Evolutionary conservation across 2,888 invertebrate genomes (phyloP).

Genomic region (Aphidoletes aphidimyza): DNA sequence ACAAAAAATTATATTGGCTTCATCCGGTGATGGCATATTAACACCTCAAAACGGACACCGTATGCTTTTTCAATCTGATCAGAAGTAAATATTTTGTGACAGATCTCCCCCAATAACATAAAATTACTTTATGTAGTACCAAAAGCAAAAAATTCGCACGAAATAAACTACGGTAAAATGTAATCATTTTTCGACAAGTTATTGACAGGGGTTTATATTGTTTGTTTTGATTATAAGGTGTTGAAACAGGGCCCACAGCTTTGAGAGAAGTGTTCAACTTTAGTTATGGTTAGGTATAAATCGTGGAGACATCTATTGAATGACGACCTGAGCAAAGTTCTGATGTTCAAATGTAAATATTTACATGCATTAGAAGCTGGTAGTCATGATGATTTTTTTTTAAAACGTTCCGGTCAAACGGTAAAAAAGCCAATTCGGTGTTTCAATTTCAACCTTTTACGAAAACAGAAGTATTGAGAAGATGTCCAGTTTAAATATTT

Average conservation of each 20-base stretch:
- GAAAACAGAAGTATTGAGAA: too few species aligned
- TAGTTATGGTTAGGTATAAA: too few species aligned
- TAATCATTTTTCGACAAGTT: slow-evolving; percentile 46
- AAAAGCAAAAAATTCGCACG: background rate
- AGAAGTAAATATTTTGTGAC: background rate
- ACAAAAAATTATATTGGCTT: background rate
- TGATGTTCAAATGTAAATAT: too few species aligned
- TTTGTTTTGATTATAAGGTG: slow-evolving; percentile 13
- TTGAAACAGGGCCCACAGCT: slow-evolving; percentile 28
- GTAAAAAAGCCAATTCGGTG: too few species aligned
- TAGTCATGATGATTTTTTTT: too few species aligned
- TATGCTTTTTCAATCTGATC: background rate
- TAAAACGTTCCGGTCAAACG: too few species aligned
- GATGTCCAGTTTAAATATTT: slow-evolving; percentile 35
- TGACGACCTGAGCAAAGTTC: too few species aligned
- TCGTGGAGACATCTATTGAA: too few species aligned
- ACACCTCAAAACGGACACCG: background rate
- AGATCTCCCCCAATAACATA: background rate
- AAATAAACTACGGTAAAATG: slow-evolving; percentile 10
- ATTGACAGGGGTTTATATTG: slow-evolving; percentile 40
- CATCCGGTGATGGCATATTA: background rate
- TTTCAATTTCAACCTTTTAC: background rate
- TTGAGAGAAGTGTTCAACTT: too few species aligned
- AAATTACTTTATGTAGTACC: too few species aligned
- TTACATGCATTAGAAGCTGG: too few species aligned